Conservation (phyloP, 2,113 vertebrate genomes). For the Helogale parvula region DNA sequence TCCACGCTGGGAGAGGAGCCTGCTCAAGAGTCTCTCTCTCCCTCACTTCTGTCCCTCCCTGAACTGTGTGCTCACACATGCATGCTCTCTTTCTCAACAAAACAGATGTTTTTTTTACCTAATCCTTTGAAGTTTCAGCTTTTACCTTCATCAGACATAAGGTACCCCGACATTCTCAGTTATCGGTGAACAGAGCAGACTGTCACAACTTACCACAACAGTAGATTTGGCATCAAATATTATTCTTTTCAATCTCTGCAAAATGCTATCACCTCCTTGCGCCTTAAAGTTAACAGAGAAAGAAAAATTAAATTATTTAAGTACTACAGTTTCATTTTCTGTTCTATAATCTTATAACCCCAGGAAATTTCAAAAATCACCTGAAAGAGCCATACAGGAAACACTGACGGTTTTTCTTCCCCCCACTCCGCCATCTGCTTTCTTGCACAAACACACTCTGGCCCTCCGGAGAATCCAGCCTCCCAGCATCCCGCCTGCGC, state of each 20-base stretch:
- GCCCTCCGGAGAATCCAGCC: fast-evolving
- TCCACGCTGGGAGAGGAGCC: too few relatives aligned
- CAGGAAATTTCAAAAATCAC: neutral
- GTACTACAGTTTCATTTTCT: neutral
- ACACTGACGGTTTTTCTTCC: fast-evolving
- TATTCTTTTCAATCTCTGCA: constrained; percentile 95
- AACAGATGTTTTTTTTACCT: neutral
- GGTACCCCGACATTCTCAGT: neutral
- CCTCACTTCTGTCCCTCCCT: too few relatives aligned
- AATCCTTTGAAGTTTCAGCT: neutral
- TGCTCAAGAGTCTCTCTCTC: too few relatives aligned
- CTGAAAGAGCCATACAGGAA: neutral
- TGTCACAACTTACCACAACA: constrained; percentile 89
- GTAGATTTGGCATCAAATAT: constrained; percentile 95
- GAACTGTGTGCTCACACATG: too few relatives aligned
- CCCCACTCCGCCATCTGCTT: neutral
- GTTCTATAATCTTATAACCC: neutral
- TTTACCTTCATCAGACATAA: neutral
- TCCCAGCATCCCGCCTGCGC: neutral
- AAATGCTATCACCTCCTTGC: constrained; percentile 96
- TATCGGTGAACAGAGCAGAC: neutral
- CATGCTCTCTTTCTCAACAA: too few relatives aligned
- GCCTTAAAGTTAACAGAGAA: constrained; percentile 88
- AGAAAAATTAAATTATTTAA: neutral
- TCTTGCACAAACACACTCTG: neutral